Evolutionary conservation across 2,888 invertebrate genomes (phyloP).

Genomic region (Nowickia ferox): DNA sequence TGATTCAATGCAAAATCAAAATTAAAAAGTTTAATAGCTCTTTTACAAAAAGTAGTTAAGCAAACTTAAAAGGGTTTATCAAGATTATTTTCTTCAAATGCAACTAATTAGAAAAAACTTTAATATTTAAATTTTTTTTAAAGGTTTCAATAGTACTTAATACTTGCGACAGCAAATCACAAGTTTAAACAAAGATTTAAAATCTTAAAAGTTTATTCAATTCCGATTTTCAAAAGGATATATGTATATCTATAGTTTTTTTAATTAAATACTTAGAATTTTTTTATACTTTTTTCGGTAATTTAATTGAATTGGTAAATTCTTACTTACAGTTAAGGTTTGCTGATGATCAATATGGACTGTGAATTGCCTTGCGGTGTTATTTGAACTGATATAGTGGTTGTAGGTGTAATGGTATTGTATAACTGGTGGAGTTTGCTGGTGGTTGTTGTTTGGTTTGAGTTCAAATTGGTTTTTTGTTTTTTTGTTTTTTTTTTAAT

Average conservation of each 20-base stretch:
- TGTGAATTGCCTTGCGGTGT: slow-evolving; percentile 72
- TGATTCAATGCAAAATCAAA: slow-evolving; percentile 30
- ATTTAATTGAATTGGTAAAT: slow-evolving; percentile 48
- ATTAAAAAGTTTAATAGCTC: slow-evolving; percentile 1
- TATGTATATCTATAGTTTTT: background rate
- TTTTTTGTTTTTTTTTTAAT: slow-evolving; percentile 32
- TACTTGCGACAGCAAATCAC: slow-evolving; percentile 56
- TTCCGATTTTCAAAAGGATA: slow-evolving; percentile 4
- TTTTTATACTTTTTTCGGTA: slow-evolving; percentile 22
- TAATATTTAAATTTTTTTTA: slow-evolving; percentile 30
- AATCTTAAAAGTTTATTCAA: background rate
- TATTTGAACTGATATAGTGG: slow-evolving; percentile 72
- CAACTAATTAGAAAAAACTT: slow-evolving; percentile 70
- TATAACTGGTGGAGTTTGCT: slow-evolving; percentile 71
- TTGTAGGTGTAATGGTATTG: slow-evolving; percentile 72
- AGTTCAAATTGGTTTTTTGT: slow-evolving; percentile 34
- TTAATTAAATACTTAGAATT: slow-evolving; percentile 32
- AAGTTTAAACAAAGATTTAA: slow-evolving; percentile 47
- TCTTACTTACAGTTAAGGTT: slow-evolving; percentile 72
- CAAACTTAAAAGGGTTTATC: slow-evolving; percentile 48
- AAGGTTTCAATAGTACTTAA: slow-evolving; percentile 50
- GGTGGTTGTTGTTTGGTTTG: slow-evolving; percentile 60
- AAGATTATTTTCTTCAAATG: slow-evolving; percentile 62
- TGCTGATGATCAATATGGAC: slow-evolving; percentile 72
- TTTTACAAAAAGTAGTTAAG: slow-evolving; percentile 56